Percentiles rank a stretch among this genome's conserved stretches.
Conservation (phyloP, 2,888 invertebrate species). For the Pterostichus madidus region DNA sequence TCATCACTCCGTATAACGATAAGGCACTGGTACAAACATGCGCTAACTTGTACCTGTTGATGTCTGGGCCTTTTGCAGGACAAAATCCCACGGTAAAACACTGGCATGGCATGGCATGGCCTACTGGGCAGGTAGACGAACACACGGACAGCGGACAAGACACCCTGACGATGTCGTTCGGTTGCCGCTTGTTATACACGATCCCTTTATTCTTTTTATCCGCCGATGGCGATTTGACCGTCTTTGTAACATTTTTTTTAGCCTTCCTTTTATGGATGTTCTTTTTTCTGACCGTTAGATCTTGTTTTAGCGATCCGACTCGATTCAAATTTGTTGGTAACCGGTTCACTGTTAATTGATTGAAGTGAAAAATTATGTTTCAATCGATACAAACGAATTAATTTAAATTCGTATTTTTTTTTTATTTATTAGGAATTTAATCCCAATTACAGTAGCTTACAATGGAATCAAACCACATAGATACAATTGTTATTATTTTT, state of each 20-base stretch:
- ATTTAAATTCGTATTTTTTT: too few species aligned
- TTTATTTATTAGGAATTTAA: too few species aligned
- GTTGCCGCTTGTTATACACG: conserved; percentile 20
- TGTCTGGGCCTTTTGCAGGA: too few species aligned
- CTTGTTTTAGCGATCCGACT: neutral
- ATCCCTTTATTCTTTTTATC: neutral
- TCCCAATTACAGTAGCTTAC: too few species aligned
- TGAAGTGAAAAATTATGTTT: too few species aligned
- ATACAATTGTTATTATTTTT: too few species aligned
- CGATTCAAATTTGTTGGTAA: neutral
- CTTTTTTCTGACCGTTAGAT: neutral
- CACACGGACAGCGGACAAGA: conserved; percentile 11
- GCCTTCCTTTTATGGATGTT: neutral
- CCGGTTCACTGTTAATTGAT: too few species aligned
- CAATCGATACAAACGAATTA: too few species aligned
- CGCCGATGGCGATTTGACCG: neutral
- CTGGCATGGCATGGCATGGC: neutral
- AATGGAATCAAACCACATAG: too few species aligned
- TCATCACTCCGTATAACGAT: too few species aligned
- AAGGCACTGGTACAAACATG: too few species aligned
- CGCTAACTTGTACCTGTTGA: too few species aligned
- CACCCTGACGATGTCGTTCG: conserved; percentile 25
- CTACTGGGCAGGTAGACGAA: conserved; percentile 16
- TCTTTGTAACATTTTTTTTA: neutral
- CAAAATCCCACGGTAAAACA: neutral